Conservation (phyloP, 2,888 invertebrate genomes). For the Synergus laeviventris region DNA sequence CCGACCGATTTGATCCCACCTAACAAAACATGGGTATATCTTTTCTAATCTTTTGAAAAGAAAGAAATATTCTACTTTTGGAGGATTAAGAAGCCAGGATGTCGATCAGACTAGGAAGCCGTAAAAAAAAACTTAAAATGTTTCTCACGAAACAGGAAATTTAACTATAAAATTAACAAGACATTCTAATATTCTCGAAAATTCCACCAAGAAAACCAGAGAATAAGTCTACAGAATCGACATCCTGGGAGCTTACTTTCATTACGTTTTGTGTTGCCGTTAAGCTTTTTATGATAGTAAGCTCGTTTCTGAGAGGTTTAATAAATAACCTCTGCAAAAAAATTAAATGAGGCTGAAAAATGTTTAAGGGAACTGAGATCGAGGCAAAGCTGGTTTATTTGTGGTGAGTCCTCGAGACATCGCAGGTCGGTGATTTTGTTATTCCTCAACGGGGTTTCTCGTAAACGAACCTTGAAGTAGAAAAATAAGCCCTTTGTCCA, state of each 20-base stretch:
- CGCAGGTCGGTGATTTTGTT: constrained; percentile 1
- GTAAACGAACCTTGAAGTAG: constrained; percentile 39
- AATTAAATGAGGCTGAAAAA: neutral
- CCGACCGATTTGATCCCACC: neutral
- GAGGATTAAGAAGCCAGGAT: neutral
- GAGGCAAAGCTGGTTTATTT: neutral
- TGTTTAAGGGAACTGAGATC: neutral
- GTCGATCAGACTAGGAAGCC: neutral
- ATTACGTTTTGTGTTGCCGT: neutral
- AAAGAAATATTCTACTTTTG: neutral
- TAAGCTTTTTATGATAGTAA: neutral
- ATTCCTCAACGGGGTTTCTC: neutral
- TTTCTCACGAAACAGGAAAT: neutral
- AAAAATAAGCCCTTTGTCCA: constrained; percentile 55
- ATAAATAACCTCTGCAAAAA: neutral
- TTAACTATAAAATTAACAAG: neutral
- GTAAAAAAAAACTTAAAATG: neutral
- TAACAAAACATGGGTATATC: neutral
- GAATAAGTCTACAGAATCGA: neutral
- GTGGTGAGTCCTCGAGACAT: neutral
- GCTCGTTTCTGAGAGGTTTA: neutral
- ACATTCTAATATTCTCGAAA: neutral
- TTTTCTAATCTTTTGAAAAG: neutral
- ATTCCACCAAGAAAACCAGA: neutral
- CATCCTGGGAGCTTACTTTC: neutral